phyloP scores from a whole-genome alignment of 2,888 invertebrate genomes.

The Leptinotarsa peninsularis region DNA sequence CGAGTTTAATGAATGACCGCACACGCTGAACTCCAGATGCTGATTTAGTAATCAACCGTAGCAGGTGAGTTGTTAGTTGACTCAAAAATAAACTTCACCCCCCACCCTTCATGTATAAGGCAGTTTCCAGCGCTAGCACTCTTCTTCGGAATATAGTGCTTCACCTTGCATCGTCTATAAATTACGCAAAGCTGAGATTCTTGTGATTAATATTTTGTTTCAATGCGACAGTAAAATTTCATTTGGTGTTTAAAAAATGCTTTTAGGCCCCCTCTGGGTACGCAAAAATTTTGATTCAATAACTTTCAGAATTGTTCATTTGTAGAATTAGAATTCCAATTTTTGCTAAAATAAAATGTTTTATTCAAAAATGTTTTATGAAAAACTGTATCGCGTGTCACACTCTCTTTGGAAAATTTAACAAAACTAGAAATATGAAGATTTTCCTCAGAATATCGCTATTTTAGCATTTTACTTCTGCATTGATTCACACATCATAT shows the following conservation, averaged over 20 bases:
- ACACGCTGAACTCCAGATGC: conserved; percentile 59
- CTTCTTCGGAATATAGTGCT: conserved; percentile 46
- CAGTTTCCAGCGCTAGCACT: conserved; percentile 13
- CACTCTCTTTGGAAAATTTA: no score
- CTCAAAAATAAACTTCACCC: conserved; percentile 37
- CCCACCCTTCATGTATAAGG: conserved; percentile 20
- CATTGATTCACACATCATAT: no score
- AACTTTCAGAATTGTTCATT: no score
- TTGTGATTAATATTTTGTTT: conserved; percentile 22
- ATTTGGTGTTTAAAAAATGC: not conserved
- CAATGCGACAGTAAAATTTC: not conserved
- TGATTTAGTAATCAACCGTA: conserved; percentile 66
- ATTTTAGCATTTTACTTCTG: no score
- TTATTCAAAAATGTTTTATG: no score
- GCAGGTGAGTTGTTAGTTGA: conserved; percentile 56
- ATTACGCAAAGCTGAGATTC: conserved; percentile 46
- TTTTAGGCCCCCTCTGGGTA: not conserved
- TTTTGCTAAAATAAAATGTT: no score
- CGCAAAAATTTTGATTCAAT: no score
- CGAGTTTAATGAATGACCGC: conserved; percentile 67
- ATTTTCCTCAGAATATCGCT: no score
- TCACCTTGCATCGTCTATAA: conserved; percentile 38
- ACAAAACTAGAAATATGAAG: no score
- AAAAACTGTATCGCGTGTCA: no score
- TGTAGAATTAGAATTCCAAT: no score